Evolutionary conservation across 2,888 invertebrate genomes (phyloP), one percentile per base, ranked within the genome.

Genomic region (Caenorhabditis sulstoni): DNA sequence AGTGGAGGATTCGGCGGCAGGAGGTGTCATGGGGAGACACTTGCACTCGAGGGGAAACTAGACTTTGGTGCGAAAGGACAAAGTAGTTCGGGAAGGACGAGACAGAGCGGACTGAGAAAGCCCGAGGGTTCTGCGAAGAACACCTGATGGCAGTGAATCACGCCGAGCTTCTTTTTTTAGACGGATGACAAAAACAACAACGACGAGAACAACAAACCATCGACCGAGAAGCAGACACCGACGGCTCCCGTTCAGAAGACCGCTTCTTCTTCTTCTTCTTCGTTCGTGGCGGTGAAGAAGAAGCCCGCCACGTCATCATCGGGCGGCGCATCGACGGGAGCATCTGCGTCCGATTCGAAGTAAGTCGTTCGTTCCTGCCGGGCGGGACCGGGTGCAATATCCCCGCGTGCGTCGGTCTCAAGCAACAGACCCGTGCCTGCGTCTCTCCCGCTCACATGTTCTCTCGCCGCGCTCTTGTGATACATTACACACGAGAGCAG

Each of bases 131-230:
- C n/a, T 53, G 37, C 16, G 39, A 57, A 39, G 39, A 22, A 39
- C 18, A 29, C 29, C 29, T 29, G 29, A 5, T 7, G 4, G 7
- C 3, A 29, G 29, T 29, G 29, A 29, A 29, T 29, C 29, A 29
- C 39, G 18, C 39, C 29, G 3, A 4, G 14, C 5, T 52, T n/a
- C 18, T 39, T 39, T 55, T 78, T 78, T 18, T 64, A 78, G 78
- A 16, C 61, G 11, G 78, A 78, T 18, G 78, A 78, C 57, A 78
- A 73, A 52, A 78, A 71, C 52, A 78, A 78, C 62, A 78, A 78
- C 65, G 65, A 57, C 35, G 71, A 71, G 64, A 71, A 71, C 58
- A 77, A 66, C 57, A 62, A 75, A 49, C 66, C 73, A 47, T 45
- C 39, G 52, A 53, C 22, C 35, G 50, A 68, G 37, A 35, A 44